These are phyloP conservation scores for Caerostris darwini DNA, from an alignment of 1,140 invertebrate genomes.

Conservation along the genomic window DNA sequence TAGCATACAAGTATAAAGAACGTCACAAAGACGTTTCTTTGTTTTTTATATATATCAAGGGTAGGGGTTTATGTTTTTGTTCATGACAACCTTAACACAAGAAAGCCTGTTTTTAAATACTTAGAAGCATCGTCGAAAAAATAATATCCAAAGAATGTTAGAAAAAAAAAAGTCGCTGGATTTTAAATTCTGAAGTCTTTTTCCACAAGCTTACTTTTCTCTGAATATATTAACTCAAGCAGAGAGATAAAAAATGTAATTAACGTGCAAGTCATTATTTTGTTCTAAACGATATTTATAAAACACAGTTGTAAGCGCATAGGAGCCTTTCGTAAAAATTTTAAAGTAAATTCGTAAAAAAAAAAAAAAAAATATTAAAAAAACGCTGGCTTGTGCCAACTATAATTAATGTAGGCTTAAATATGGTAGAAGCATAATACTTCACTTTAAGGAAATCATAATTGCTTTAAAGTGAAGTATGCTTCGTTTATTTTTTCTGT, in stretches of 20 bases:
- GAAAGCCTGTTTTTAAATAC: constrained; percentile 33
- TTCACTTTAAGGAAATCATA: constrained; percentile 24
- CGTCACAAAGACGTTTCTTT: background rate
- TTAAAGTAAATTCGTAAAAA: background rate
- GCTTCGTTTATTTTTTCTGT: too few relatives aligned
- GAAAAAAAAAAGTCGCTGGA: constrained; percentile 17
- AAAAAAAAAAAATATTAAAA: background rate
- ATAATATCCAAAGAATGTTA: background rate
- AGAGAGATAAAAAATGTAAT: constrained; percentile 25
- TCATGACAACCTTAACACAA: constrained; percentile 14
- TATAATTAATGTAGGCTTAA: constrained; percentile 33
- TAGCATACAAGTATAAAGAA: background rate
- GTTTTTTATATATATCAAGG: background rate
- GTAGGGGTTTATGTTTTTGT: background rate
- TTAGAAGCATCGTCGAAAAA: constrained; percentile 11
- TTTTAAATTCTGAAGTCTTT: constrained; percentile 43
- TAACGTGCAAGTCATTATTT: constrained; percentile 34
- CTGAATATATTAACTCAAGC: background rate
- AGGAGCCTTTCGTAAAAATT: background rate
- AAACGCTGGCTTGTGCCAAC: background rate
- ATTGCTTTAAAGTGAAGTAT: constrained; percentile 29
- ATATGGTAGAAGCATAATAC: constrained; percentile 21
- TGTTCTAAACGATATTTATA: constrained; percentile 33
- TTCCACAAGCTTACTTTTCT: constrained; percentile 35
- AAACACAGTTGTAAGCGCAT: background rate